Evolutionary conservation across 92 coral and sea anemone species (phyloP).

Genomic region (Virgularia gustaviana): DNA sequence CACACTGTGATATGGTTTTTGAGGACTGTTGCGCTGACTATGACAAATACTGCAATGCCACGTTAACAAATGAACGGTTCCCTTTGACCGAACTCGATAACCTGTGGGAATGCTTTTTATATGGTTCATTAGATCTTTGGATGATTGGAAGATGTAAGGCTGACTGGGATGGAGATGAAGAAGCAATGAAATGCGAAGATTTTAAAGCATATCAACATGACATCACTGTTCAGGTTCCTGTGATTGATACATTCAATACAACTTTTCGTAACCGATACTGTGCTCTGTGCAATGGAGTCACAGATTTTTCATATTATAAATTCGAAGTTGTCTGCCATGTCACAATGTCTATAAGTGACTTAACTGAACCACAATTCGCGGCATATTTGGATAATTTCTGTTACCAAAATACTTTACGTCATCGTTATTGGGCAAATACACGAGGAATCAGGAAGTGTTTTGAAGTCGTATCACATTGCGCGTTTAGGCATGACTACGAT

Average conservation of each 20-base stretch:
- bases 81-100: background rate
- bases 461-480: background rate
- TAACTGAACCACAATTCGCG: background rate
- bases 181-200: background rate
- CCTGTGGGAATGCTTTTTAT: background rate
- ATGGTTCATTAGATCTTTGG: background rate
- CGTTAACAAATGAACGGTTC: background rate
- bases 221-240: background rate
- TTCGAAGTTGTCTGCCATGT: background rate
- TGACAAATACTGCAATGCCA: background rate
- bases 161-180: conserved; percentile 1
- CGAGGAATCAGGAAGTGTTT: background rate
- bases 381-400: background rate
- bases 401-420: background rate
- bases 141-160: background rate
- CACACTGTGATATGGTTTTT: background rate
- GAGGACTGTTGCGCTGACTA: conserved; percentile 24
- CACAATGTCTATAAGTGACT: background rate
- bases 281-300: conserved; percentile 16
- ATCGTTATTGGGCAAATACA: background rate
- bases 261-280: conserved; percentile 16
- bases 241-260: background rate
- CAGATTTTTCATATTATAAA: background rate
- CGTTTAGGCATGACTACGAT: background rate
- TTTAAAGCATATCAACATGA: background rate